These are phyloP conservation scores for Lutjanus argentimaculatus DNA, from an alignment of 2,797 vertebrate genomes.

Conservation along the genomic window DNA sequence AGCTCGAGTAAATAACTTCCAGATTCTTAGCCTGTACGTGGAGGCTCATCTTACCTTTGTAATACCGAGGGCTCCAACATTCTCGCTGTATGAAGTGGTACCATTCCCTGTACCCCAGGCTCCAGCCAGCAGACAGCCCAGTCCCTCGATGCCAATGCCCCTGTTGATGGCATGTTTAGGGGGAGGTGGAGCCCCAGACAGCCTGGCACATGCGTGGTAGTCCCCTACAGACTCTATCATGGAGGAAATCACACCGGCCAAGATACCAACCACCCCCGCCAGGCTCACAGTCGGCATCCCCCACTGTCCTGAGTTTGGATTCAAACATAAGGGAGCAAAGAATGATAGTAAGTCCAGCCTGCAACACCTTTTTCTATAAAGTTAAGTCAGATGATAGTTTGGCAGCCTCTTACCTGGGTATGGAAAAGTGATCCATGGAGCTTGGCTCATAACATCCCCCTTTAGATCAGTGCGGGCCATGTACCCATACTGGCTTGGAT, in stretches of 20 bases:
- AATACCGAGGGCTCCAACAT: conserved; percentile 94
- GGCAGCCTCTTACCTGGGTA: conserved; percentile 90
- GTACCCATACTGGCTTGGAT: conserved; percentile 88
- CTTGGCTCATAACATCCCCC: conserved; percentile 86
- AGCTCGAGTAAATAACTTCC: neutral
- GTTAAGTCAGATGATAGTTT: neutral
- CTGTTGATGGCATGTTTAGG: conserved; percentile 94
- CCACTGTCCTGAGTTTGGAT: conserved; percentile 91
- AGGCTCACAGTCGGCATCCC: conserved; percentile 93
- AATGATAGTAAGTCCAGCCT: neutral
- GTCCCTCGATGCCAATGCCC: conserved; percentile 94
- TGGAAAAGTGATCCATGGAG: conserved; percentile 95
- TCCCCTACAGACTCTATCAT: conserved; percentile 98
- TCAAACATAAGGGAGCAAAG: conserved; percentile 23
- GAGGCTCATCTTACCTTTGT: conserved; percentile 89
- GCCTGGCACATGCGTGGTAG: conserved; percentile 95
- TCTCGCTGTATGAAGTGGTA: conserved; percentile 97
- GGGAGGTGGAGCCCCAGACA: conserved; percentile 93
- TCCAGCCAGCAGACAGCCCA: conserved; percentile 95
- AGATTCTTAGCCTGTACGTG: neutral
- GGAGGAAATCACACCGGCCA: conserved; percentile 95
- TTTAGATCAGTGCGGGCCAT: conserved; percentile 93
- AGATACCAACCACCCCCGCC: conserved; percentile 94
- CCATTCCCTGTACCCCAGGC: conserved; percentile 97
- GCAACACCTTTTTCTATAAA: neutral